These are phyloP conservation scores for Euglossa dilemma DNA, from an alignment of 1,140 invertebrate genomes.

Conservation along the genomic window DNA sequence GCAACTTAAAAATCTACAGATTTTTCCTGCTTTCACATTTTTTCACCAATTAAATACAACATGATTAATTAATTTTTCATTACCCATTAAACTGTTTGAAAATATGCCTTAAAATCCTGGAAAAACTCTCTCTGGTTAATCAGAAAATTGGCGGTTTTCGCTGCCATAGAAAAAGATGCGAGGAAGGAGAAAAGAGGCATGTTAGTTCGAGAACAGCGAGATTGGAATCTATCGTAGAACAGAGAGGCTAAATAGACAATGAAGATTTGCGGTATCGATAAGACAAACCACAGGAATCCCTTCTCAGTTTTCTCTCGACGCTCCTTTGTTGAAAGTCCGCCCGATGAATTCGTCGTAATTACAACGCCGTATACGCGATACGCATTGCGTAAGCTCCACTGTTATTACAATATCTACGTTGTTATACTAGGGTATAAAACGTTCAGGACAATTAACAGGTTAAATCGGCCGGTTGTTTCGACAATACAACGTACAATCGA, in stretches of 20 bases:
- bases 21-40: too few relatives aligned
- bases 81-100: not conserved
- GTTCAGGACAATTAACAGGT: not conserved
- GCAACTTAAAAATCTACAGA: too few relatives aligned
- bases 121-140: not conserved
- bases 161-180: not conserved
- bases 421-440: not conserved
- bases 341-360: slow-evolving; percentile 39
- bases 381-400: slow-evolving; percentile 12
- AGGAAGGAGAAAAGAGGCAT: not conserved
- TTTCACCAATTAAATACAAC: too few relatives aligned
- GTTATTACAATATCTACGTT: slow-evolving; percentile 26
- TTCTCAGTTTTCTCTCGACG: slow-evolving; percentile 8
- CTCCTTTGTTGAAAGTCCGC: slow-evolving; percentile 34
- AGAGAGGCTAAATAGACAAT: slow-evolving; percentile 46
- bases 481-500: not conserved
- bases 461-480: not conserved
- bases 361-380: not conserved
- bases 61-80: not conserved
- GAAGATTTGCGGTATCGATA: slow-evolving; percentile 44
- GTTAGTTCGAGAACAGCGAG: not conserved
- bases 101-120: not conserved
- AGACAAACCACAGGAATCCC: slow-evolving; percentile 30
- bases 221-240: slow-evolving; percentile 34
- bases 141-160: not conserved